A percentile compares a stretch with the other conserved stretches of the same genome.
Conservation (phyloP, 2,113 vertebrate genomes). For the Cheilinus undulatus region DNA sequence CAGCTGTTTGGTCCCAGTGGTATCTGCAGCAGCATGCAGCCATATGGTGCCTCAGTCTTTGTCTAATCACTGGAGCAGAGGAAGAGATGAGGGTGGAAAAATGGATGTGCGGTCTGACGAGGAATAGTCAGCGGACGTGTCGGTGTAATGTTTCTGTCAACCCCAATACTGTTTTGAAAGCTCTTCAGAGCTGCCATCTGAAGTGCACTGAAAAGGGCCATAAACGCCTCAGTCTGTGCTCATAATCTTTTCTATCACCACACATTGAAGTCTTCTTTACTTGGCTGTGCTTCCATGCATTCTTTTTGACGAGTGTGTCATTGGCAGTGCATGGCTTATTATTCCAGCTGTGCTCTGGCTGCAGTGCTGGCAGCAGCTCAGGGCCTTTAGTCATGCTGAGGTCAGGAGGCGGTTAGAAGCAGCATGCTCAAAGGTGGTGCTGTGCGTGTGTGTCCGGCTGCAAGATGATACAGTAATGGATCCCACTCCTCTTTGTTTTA, state of each 20-base stretch:
- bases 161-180: constrained; percentile 5
- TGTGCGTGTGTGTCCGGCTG: constrained; percentile 13
- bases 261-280: constrained; percentile 18
- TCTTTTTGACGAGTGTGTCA: constrained; percentile 36
- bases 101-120: constrained; percentile 18
- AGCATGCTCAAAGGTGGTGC: constrained; percentile 18
- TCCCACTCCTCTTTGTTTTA: constrained; percentile 28
- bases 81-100: constrained; percentile 28
- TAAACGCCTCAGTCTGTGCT: constrained; percentile 6
- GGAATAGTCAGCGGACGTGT: constrained; percentile 8
- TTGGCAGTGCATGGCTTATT: constrained; percentile 36
- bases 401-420: constrained; percentile 46
- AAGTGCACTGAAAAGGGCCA: constrained; percentile 2
- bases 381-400: constrained; percentile 46
- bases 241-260: constrained; percentile 4
- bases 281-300: constrained; percentile 18
- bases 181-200: background rate
- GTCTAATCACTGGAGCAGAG: constrained; percentile 25
- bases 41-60: constrained; percentile 42
- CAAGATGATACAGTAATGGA: constrained; percentile 44
- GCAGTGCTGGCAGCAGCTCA: constrained; percentile 41
- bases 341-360: constrained; percentile 55
- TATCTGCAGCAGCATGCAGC: constrained; percentile 26
- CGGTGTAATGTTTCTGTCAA: constrained; percentile 30
- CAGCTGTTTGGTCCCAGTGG: constrained; percentile 44